Evolutionary conservation across 2,113 vertebrate species (phyloP).

Genomic region (Coracopsis vasa): DNA sequence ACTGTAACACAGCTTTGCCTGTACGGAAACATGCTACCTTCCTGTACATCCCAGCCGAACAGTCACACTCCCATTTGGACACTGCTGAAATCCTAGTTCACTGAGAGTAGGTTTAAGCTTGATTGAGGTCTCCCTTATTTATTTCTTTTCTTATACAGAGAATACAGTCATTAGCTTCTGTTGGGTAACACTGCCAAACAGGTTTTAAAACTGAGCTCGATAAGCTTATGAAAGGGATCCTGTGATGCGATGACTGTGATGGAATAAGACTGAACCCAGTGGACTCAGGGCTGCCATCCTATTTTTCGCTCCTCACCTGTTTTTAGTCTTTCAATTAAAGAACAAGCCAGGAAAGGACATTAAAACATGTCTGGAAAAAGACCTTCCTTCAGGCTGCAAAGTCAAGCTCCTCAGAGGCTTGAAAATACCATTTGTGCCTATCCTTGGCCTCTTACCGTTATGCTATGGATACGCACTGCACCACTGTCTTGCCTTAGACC

Average conservation of each 20-base stretch:
- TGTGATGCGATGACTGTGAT: not conserved
- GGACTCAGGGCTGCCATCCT: not conserved
- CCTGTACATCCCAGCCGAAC: not conserved
- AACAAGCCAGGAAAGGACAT: not conserved
- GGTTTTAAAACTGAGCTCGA: not conserved
- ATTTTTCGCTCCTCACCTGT: not conserved
- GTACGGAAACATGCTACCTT: accelerated
- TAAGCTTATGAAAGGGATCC: not conserved
- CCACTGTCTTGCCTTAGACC: not conserved
- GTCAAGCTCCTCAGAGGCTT: not conserved
- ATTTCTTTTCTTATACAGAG: not conserved
- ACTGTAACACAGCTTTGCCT: not conserved
- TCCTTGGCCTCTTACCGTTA: not conserved
- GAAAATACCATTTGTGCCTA: not conserved
- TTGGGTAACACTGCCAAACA: not conserved
- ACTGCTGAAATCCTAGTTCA: not conserved
- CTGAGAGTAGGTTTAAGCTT: not conserved
- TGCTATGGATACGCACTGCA: not conserved
- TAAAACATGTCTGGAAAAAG: not conserved
- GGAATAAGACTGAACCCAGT: not conserved
- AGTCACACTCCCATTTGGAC: not conserved
- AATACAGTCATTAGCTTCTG: not conserved
- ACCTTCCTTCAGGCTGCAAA: not conserved
- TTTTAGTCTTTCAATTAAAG: not conserved
- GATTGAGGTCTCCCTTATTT: not conserved